A percentile compares a stretch with the other conserved stretches of the same genome.
Evolutionary conservation across 2,888 invertebrate genomes (phyloP).

Genomic region (Creontiades dilutus): DNA sequence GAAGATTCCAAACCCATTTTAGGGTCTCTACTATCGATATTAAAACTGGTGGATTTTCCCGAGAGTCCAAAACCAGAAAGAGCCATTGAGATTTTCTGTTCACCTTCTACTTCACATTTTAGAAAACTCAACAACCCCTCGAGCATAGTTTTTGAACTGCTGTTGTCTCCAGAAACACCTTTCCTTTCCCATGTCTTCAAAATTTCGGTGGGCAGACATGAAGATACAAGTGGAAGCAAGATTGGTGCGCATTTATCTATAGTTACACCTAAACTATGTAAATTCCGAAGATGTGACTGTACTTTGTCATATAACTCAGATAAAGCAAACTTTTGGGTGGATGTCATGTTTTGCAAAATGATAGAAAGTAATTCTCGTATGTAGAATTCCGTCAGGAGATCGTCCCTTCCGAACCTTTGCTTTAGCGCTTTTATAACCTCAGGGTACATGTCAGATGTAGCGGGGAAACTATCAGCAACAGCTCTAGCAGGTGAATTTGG

Average conservation of each 20-base stretch:
- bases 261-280: slow-evolving; percentile 14
- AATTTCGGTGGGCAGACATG: neutral
- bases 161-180: neutral
- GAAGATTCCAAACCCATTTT: neutral
- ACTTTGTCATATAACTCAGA: neutral
- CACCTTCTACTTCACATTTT: neutral
- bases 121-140: neutral
- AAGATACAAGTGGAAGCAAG: neutral
- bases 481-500: too few species aligned
- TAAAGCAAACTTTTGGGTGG: neutral
- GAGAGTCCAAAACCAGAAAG: neutral
- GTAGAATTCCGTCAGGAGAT: slow-evolving; percentile 25
- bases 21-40: neutral
- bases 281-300: slow-evolving; percentile 19
- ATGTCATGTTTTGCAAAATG: neutral
- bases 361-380: neutral
- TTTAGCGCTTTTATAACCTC: neutral
- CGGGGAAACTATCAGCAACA: too few species aligned
- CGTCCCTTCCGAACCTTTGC: neutral
- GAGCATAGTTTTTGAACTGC: neutral
- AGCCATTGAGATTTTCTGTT: neutral
- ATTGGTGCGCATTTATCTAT: slow-evolving; percentile 5
- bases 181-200: slow-evolving; percentile 1
- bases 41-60: neutral
- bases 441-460: too few species aligned